These are phyloP conservation scores for Percopsis omiscomaycus DNA, from an alignment of 2,797 vertebrate genomes.

Conservation along the genomic window DNA sequence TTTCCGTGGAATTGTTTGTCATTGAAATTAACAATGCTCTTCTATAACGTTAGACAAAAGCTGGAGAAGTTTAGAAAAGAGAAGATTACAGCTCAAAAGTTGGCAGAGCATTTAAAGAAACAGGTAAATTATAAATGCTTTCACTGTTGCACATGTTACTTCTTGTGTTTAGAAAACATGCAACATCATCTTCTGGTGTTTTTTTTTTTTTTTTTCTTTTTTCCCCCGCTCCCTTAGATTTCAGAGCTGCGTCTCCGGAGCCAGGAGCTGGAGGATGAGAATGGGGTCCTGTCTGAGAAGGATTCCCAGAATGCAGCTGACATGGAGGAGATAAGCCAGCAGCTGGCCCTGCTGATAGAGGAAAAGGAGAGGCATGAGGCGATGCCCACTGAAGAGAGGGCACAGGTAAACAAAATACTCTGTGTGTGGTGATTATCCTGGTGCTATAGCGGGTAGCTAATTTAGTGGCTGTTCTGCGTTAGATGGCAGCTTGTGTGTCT, in stretches of 20 bases:
- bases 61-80: conserved; percentile 83
- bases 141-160: not conserved
- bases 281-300: conserved; percentile 78
- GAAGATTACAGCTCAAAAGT: conserved; percentile 79
- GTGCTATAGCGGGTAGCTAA: conserved; percentile 55
- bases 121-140: conserved; percentile 73
- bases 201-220: not conserved
- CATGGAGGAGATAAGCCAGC: conserved; percentile 77
- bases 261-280: conserved; percentile 83
- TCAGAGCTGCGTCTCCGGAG: conserved; percentile 81
- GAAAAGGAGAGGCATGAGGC: conserved; percentile 67
- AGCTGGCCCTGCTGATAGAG: conserved; percentile 72
- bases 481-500: conserved; percentile 81
- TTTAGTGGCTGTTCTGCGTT: conserved; percentile 39
- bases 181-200: no score
- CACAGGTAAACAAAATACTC: conserved; percentile 33
- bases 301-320: conserved; percentile 78
- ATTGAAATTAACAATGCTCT: not conserved
- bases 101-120: conserved; percentile 82
- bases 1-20: not conserved
- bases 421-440: fast-evolving
- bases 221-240: conserved; percentile 70
- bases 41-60: conserved; percentile 76
- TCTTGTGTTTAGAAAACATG: not conserved
- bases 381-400: conserved; percentile 63